phyloP scores from a whole-genome alignment of 2,113 vertebrate genomes.

The Glaucidium brasilianum region DNA sequence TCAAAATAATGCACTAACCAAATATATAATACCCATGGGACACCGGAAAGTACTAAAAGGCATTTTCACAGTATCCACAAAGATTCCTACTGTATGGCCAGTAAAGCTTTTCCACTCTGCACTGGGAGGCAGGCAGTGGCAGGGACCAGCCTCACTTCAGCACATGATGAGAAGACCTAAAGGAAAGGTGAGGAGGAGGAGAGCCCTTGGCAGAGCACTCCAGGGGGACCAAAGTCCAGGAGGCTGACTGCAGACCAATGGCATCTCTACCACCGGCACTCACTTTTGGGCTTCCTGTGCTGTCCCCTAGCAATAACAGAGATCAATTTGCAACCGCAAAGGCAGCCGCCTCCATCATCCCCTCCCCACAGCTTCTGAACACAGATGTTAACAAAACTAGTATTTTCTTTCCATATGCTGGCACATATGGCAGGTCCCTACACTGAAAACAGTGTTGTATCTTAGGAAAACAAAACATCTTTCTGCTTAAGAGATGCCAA shows the following conservation, averaged over 20 bases:
- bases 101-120: neutral
- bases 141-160: neutral
- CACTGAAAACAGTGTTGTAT: neutral
- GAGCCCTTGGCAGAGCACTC: neutral
- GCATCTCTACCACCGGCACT: neutral
- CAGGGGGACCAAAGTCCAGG: fast-evolving
- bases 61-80: slow-evolving; percentile 17
- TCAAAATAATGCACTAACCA: slow-evolving; percentile 41
- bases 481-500: slow-evolving; percentile 25
- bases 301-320: neutral
- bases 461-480: slow-evolving; percentile 42
- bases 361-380: neutral
- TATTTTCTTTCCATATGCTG: slow-evolving; percentile 15
- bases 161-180: neutral
- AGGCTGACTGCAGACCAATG: neutral
- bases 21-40: slow-evolving; percentile 8
- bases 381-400: neutral
- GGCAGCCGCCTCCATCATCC: fast-evolving
- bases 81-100: neutral
- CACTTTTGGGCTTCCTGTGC: neutral
- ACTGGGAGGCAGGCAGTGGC: neutral
- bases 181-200: neutral
- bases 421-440: neutral
- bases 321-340: neutral
- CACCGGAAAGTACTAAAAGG: neutral